phyloP scores from a whole-genome alignment of 2,797 vertebrate species.

The Toxotes lorentzi region DNA sequence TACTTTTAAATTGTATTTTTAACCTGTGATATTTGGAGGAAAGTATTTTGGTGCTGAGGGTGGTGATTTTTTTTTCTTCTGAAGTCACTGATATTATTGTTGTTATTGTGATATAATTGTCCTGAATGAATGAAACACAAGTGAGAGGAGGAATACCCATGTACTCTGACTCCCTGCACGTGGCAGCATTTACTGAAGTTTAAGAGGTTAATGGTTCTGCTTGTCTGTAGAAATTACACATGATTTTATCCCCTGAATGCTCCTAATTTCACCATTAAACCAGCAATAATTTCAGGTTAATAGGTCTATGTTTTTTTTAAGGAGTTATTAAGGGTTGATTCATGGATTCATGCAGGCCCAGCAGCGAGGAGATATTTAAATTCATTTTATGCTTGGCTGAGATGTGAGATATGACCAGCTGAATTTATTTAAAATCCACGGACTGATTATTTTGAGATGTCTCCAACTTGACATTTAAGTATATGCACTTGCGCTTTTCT shows the following conservation, averaged over 20 bases:
- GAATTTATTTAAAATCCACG: not conserved
- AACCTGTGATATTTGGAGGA: not conserved
- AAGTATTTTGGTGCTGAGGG: not conserved
- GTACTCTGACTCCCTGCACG: not conserved
- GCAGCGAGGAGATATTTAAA: not conserved
- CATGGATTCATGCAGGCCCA: not conserved
- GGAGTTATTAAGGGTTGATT: not conserved
- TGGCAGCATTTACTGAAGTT: not conserved
- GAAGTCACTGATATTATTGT: constrained; percentile 2
- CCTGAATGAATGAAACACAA: not conserved
- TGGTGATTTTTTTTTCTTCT: not conserved
- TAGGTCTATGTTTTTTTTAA: not conserved
- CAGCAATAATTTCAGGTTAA: not conserved
- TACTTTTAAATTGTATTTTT: not conserved
- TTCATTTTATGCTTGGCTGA: not conserved
- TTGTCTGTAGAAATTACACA: not conserved
- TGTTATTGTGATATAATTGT: not conserved
- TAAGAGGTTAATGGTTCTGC: not conserved
- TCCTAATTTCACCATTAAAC: not conserved
- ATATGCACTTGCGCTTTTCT: not conserved
- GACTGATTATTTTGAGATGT: not conserved
- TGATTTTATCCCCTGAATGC: not conserved
- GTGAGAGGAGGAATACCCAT: not conserved
- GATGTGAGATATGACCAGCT: not conserved
- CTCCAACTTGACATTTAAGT: not conserved